These are phyloP conservation scores for Kryptolebias marmoratus DNA, from an alignment of 2,113 vertebrate species.

Conservation along the genomic window DNA sequence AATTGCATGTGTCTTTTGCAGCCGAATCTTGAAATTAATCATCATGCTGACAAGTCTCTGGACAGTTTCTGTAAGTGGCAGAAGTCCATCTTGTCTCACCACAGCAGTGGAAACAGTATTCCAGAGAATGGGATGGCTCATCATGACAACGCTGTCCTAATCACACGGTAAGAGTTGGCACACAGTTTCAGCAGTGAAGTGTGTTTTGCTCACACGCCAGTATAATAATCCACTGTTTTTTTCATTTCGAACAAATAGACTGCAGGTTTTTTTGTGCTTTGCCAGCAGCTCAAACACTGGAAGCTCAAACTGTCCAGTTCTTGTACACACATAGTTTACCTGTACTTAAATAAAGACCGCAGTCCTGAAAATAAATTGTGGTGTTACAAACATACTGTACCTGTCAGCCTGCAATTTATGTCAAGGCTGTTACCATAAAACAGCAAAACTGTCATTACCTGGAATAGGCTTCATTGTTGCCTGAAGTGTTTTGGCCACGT, in stretches of 20 bases:
- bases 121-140: constrained; percentile 98
- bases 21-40: constrained; percentile 99
- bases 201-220: constrained; percentile 3
- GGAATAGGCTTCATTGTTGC: constrained; percentile 61
- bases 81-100: constrained; percentile 97
- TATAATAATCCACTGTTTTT: constrained; percentile 12
- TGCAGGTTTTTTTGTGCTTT: constrained; percentile 28
- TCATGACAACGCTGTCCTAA: constrained; percentile 98
- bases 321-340: constrained; percentile 13
- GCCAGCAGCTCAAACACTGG: not conserved
- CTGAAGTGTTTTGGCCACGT: constrained; percentile 62
- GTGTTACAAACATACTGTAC: constrained; percentile 37
- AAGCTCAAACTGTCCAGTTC: constrained; percentile 7
- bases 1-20: constrained; percentile 86
- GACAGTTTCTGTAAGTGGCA: constrained; percentile 99
- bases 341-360: constrained; percentile 32
- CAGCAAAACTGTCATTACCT: constrained; percentile 73
- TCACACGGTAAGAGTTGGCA: constrained; percentile 89
- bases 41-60: constrained; percentile 99
- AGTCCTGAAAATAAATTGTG: constrained; percentile 31
- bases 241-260: constrained; percentile 42
- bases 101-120: constrained; percentile 98
- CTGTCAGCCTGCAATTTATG: constrained; percentile 64
- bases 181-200: not conserved
- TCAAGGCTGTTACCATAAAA: constrained; percentile 55